Conservation (phyloP, 1,140 invertebrate species). For the Belonocnema kinseyi region DNA sequence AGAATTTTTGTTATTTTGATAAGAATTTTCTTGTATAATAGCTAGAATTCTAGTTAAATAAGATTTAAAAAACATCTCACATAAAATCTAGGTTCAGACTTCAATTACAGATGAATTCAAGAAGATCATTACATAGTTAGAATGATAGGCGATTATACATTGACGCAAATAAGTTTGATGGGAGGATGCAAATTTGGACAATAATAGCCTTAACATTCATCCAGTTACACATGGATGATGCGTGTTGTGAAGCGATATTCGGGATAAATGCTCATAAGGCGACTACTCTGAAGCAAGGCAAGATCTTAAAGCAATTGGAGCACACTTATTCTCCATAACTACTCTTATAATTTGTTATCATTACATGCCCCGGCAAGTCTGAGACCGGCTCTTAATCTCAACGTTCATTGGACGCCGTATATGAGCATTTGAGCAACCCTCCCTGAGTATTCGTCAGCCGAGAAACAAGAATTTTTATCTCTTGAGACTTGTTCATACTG, state of each 20-base stretch:
- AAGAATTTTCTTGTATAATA: too few relatives aligned
- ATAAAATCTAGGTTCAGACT: too few relatives aligned
- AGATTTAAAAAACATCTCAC: too few relatives aligned
- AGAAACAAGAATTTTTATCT: constrained; percentile 38
- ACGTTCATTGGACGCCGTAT: constrained; percentile 38
- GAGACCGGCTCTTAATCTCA: constrained; percentile 5
- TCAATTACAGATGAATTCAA: too few relatives aligned
- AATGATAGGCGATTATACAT: too few relatives aligned
- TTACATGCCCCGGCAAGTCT: constrained; percentile 35
- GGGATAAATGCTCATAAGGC: neutral
- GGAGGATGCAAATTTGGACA: too few relatives aligned
- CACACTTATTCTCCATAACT: constrained; percentile 42
- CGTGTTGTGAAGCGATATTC: neutral
- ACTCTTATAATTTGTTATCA: constrained; percentile 55
- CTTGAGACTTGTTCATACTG: constrained; percentile 9
- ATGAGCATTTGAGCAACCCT: neutral
- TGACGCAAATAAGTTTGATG: too few relatives aligned
- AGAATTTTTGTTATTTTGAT: too few relatives aligned
- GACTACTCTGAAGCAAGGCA: neutral
- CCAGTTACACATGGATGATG: neutral
- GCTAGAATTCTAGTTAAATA: too few relatives aligned
- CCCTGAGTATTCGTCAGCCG: constrained; percentile 44
- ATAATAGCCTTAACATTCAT: too few relatives aligned
- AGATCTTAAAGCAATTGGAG: constrained; percentile 48
- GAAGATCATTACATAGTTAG: too few relatives aligned